A percentile compares a stretch with the other conserved stretches of the same genome.
Conservation (phyloP, 1,140 invertebrate species). For the Holotrichia oblita region DNA sequence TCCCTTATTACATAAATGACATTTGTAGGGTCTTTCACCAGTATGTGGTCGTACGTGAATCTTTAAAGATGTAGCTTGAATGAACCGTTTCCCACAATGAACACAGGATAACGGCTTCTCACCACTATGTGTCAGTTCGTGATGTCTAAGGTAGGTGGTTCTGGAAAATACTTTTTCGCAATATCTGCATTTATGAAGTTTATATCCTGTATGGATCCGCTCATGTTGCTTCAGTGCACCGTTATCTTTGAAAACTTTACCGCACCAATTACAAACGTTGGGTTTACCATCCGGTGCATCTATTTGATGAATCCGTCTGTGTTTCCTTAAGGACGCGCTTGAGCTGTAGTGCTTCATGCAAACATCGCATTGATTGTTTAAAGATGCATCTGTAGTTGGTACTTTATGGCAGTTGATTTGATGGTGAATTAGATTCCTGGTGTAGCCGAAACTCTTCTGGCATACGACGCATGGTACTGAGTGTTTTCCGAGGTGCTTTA, state of each 20-base stretch:
- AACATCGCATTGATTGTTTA: constrained; percentile 51
- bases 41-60: too few relatives aligned
- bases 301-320: constrained; percentile 36
- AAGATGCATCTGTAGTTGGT: constrained; percentile 48
- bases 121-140: too few relatives aligned
- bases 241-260: constrained; percentile 66
- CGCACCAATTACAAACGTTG: constrained; percentile 62
- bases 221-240: constrained; percentile 70
- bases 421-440: constrained; percentile 51
- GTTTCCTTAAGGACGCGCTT: constrained; percentile 49
- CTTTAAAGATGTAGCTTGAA: too few relatives aligned
- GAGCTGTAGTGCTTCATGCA: constrained; percentile 50
- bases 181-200: too few relatives aligned
- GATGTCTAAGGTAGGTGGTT: too few relatives aligned
- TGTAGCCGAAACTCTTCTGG: constrained; percentile 54
- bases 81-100: constrained; percentile 64
- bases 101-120: constrained; percentile 65
- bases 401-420: constrained; percentile 51
- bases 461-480: constrained; percentile 63
- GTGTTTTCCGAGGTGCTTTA: constrained; percentile 74
- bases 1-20: too few relatives aligned
- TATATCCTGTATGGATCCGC: constrained; percentile 58
- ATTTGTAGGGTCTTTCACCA: too few relatives aligned
- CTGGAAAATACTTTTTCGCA: too few relatives aligned
- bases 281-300: constrained; percentile 40